Conservation (phyloP, 2,888 invertebrate genomes). For the Watsonalla cultraria region DNA sequence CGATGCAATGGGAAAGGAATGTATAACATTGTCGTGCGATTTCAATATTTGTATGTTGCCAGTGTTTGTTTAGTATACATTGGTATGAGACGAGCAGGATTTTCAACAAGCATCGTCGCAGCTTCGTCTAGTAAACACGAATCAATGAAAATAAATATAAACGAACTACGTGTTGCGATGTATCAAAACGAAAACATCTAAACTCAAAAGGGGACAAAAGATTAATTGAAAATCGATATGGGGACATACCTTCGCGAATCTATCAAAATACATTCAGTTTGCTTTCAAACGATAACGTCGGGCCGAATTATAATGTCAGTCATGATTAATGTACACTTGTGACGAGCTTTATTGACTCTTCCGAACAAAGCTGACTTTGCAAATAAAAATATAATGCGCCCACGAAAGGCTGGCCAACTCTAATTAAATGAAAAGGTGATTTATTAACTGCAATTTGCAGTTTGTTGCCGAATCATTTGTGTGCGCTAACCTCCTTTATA, state of each 20-base stretch:
- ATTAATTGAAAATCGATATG: constrained; percentile 74
- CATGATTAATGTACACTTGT: constrained; percentile 68
- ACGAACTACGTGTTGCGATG: constrained; percentile 41
- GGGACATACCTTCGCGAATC: constrained; percentile 63
- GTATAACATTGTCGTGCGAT: constrained; percentile 53
- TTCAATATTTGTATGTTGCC: constrained; percentile 54
- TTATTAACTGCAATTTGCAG: constrained; percentile 14
- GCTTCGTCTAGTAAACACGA: constrained; percentile 43
- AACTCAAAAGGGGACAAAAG: constrained; percentile 66
- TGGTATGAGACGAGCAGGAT: constrained; percentile 42
- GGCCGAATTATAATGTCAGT: constrained; percentile 62
- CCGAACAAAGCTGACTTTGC: constrained; percentile 39
- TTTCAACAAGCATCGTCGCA: constrained; percentile 22
- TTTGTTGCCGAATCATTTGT: constrained; percentile 1
- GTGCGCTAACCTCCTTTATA: constrained; percentile 1
- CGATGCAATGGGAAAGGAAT: constrained; percentile 49
- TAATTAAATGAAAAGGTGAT: constrained; percentile 32
- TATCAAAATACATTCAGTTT: constrained; percentile 68
- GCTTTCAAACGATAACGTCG: constrained; percentile 62
- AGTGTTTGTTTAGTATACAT: constrained; percentile 58
- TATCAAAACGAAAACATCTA: constrained; percentile 58
- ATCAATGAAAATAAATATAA: constrained; percentile 50
- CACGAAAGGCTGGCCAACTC: constrained; percentile 21
- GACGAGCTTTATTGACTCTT: constrained; percentile 58
- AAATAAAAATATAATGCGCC: constrained; percentile 37